Conservation (phyloP, 37 sponge, comb jelly and placozoan species). For the Chondrosia reniformis region DNA sequence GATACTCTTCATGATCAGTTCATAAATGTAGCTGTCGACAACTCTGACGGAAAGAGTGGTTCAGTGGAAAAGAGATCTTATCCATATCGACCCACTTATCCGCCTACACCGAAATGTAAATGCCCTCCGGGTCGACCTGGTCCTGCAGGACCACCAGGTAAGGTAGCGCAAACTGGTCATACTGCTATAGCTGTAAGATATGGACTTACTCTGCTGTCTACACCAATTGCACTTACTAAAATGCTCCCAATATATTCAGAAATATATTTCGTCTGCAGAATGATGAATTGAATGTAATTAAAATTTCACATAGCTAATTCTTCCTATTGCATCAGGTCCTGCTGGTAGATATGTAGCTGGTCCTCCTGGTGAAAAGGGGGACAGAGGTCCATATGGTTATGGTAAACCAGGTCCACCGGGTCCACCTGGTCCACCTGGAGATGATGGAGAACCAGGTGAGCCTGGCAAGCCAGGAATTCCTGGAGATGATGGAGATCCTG, state of each 20-base stretch:
- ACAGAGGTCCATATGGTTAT: too few species aligned
- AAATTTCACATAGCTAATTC: too few species aligned
- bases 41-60: background rate
- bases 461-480: background rate
- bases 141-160: background rate
- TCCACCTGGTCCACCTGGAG: conserved; percentile 21
- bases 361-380: background rate
- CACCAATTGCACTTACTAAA: too few species aligned
- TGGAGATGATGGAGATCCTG: conserved; percentile 13
- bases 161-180: too few species aligned
- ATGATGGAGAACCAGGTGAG: conserved; percentile 20
- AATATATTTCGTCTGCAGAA: too few species aligned
- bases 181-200: too few species aligned
- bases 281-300: too few species aligned
- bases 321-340: too few species aligned
- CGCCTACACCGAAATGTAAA: background rate
- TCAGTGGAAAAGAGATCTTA: too few species aligned
- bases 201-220: too few species aligned
- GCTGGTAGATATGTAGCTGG: too few species aligned
- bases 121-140: background rate
- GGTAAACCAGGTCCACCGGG: conserved; percentile 24
- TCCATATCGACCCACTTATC: background rate
- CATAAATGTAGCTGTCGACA: background rate
- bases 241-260: too few species aligned
- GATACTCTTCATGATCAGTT: background rate